phyloP scores from a whole-genome alignment of 2,113 vertebrate species.

The Oncorhynchus masou region DNA sequence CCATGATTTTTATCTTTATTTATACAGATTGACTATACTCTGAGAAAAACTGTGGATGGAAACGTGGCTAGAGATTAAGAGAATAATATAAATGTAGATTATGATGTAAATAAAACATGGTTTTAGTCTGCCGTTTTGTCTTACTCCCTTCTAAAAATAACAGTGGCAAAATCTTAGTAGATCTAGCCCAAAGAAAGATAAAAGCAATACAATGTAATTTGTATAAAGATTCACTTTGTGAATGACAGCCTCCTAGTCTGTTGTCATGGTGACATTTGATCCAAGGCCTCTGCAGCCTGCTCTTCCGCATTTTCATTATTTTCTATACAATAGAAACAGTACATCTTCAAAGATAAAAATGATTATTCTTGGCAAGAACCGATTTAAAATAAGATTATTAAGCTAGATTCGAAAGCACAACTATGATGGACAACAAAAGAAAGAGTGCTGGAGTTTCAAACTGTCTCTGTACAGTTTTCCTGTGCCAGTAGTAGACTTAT shows the following conservation, averaged over 20 bases:
- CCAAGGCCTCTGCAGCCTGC: conserved; percentile 59
- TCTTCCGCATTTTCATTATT: conserved; percentile 68
- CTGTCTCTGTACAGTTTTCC: conserved; percentile 44
- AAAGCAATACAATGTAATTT: conserved; percentile 65
- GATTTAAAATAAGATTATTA: conserved; percentile 40
- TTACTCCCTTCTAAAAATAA: conserved; percentile 67
- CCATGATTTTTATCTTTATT: too few species aligned
- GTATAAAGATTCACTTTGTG: conserved; percentile 55
- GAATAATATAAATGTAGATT: conserved; percentile 27
- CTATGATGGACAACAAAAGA: conserved; percentile 52
- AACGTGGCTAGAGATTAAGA: conserved; percentile 7
- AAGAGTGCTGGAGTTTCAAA: conserved; percentile 49
- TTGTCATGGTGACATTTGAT: conserved; percentile 72
- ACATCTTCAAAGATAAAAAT: conserved; percentile 70
- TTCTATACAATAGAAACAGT: conserved; percentile 78
- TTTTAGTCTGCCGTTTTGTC: conserved; percentile 59
- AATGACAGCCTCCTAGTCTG: conserved; percentile 48
- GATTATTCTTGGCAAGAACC: conserved; percentile 67
- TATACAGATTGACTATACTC: too few species aligned
- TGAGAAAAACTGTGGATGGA: too few species aligned
- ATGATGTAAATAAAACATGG: conserved; percentile 59
- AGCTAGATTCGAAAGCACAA: conserved; percentile 65
- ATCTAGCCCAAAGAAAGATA: conserved; percentile 66
- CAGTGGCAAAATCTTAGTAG: conserved; percentile 71
- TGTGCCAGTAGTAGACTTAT: conserved; percentile 55